Base-by-base conservation (phyloP, 2,888 invertebrate genomes). In the Drosophila histrio region DNA sequence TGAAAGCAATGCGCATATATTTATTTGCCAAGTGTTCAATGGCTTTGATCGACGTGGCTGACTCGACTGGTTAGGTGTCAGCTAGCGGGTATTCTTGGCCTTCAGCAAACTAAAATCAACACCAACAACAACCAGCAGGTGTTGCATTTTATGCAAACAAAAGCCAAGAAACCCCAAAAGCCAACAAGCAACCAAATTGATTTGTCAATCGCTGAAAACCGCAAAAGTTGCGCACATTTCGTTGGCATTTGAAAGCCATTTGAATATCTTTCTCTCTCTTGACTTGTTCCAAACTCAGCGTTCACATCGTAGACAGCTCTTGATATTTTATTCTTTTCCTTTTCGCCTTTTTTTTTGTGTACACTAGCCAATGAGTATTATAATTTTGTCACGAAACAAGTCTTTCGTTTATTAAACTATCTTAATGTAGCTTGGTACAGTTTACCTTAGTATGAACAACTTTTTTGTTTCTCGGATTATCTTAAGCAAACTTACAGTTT, bases 221-320 rank as follows among this genome's bases (percentile, higher is more conserved):
- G 82, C 83, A 85, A 82, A 79, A 72, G 63, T 75, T 85, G 74
- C 82, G 82, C 80, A 78, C 83, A 82, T 82, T 82, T 82, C 78
- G 62, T 38, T 85, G 79, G 81, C 86, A 82, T 85, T 82, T 86
- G 82, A 86, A 82, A 82, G 86, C 67, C 75, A 82, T 86, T 82
- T 86, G 86, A 86, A 82, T 82, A 78, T 68, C 77, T 43, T 17
- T 22, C 52, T 28, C 15, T 34, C 39, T 77, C 72, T 47, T 54
- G 39, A 39, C 47, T 59, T 43, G 26, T 43, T 13, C 41, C 53
- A 32, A 43, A 30, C 46, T 24, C 50, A 46, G 52, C 32, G 41
- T 43, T 56, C 53, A 26, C 59, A 57, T 56, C 44, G 41, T 11
- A 22, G 52, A 38, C 49, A 62, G 71, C 68, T 64, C 63, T 58